These are phyloP conservation scores for Orientallactaga bullata DNA, from an alignment of 2,113 vertebrate genomes.

Conservation along the genomic window DNA sequence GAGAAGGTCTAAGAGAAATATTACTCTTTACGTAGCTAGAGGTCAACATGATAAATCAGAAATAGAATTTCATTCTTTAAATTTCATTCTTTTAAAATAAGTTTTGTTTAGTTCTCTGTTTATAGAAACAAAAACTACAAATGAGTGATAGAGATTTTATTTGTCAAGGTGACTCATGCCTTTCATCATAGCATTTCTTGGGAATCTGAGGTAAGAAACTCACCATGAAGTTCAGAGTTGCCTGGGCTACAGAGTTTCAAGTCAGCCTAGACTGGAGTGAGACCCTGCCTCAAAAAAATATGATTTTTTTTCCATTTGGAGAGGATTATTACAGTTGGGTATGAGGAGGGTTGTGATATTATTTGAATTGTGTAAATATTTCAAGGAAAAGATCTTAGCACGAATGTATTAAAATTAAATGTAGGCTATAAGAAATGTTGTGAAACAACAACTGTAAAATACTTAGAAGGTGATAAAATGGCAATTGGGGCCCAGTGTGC, in stretches of 20 bases:
- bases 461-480: background rate
- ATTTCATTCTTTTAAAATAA: background rate
- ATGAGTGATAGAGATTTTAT: background rate
- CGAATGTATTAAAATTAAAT: constrained; percentile 38
- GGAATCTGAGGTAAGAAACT: too few species aligned
- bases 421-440: background rate
- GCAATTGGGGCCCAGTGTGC: background rate
- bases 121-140: background rate
- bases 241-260: too few species aligned
- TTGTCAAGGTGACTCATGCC: too few species aligned
- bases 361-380: constrained; percentile 3
- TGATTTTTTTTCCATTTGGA: background rate
- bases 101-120: background rate
- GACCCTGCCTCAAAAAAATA: too few species aligned
- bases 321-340: background rate
- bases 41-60: background rate
- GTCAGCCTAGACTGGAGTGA: too few species aligned
- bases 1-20: background rate
- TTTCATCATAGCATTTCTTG: too few species aligned
- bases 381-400: constrained; percentile 1
- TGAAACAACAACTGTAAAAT: background rate
- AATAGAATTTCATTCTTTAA: constrained; percentile 24
- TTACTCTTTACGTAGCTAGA: background rate
- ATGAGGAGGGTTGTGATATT: background rate
- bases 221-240: too few species aligned